Base-by-base conservation (phyloP, 2,113 vertebrate species). In the Callocephalon fimbriatum region DNA sequence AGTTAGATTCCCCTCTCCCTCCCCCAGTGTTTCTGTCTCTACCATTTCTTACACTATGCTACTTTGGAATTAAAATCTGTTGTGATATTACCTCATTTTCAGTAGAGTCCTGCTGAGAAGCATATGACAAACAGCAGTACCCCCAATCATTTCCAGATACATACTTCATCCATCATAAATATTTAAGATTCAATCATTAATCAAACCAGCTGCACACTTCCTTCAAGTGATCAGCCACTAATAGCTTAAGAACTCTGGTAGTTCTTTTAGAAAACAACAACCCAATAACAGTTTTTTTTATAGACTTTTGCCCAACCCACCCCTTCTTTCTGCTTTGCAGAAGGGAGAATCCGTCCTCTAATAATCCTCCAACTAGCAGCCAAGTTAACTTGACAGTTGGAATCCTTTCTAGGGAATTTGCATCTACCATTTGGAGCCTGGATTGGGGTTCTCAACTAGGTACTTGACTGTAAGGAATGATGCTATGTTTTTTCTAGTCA, bases 141-240 rank as follows among this genome's bases (percentile, higher is more conserved):
- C 19, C 27, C 35, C 16, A 35, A 40, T 78, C 6, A 22, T 92
- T 96, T 86, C 56, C 72, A 93, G 63, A 44, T 48, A 45, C 23
- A 35, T 59, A 62, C 90, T 97, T 83, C 80, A 96, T 97, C 90
- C 32, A 31, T 93, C 95, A 93, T 88, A 94, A 95, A 96, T 96
- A 94, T 90, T 97, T 97, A 97, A 97, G 98, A 96, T 95, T 93
- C 91, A 97, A 75, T 88, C 90, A 90, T 97, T 97, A 97, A 94
- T 96, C 95, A 95, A 86, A 97, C 76, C 74, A 96, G 81, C 90
- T 93, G 70, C 87, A 90, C 68, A 72, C 51, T 97, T 89, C 42
- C 77, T 98, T 95, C 74, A 68, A 95, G 94, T 97, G 97, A 97
- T 97, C 96, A 97, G 74, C 73, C 38, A 66, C 81, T 96, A 94